These are phyloP conservation scores for Drosophila simulans DNA, from an alignment of 1,140 invertebrate species.

Conservation along the genomic window DNA sequence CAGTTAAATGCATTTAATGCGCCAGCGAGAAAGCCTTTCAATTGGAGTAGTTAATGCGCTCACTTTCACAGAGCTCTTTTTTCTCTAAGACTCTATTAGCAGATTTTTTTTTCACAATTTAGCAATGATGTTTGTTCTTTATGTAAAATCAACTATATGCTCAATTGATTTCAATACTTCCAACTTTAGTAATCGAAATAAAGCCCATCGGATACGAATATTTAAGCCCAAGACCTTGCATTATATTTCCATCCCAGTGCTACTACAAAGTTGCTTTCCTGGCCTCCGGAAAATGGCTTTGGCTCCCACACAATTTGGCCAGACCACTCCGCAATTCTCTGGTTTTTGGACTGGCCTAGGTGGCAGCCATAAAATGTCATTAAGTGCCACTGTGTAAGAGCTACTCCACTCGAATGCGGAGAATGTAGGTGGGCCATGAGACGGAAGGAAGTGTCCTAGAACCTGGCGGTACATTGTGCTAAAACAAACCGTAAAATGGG, in stretches of 20 bases:
- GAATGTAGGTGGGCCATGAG: not conserved
- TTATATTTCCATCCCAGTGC: conserved; percentile 2
- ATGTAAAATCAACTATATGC: no score
- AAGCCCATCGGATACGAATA: no score
- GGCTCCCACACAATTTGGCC: conserved; percentile 27
- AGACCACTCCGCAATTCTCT: conserved; percentile 5
- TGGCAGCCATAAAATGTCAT: conserved; percentile 57
- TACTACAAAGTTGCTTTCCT: not conserved
- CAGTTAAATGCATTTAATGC: conserved; percentile 5
- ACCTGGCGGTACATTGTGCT: conserved; percentile 17
- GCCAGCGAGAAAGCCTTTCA: conserved; percentile 1
- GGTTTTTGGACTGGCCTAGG: conserved; percentile 18
- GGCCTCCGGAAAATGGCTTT: conserved; percentile 5
- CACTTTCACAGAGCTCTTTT: not conserved
- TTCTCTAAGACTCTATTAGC: no score
- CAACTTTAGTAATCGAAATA: not conserved
- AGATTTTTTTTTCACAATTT: no score
- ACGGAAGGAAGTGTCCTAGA: not conserved
- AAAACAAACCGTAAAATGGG: conserved; percentile 51
- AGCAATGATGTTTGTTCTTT: no score
- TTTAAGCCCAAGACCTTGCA: not conserved
- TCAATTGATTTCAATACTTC: no score
- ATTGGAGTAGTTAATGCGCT: conserved; percentile 5
- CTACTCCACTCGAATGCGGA: not conserved
- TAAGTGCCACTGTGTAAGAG: conserved; percentile 33